Evolutionary conservation across 1,140 invertebrate genomes (phyloP).

Genomic region (Chlorops oryzae): DNA sequence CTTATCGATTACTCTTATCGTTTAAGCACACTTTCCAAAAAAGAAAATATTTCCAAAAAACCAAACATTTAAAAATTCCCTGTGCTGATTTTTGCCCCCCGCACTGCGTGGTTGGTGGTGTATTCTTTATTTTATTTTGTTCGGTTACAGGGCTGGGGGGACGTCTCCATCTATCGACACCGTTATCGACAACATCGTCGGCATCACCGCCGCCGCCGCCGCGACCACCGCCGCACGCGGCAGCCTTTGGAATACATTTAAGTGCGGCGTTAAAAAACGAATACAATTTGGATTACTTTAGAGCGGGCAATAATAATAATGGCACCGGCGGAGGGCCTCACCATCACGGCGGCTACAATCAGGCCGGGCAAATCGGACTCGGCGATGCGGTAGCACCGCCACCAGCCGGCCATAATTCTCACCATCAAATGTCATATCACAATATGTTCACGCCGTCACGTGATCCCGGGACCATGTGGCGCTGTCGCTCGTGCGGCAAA

Average conservation of each 20-base stretch:
- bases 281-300: conserved; percentile 39
- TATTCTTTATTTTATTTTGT: conserved; percentile 48
- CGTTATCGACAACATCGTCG: conserved; percentile 39
- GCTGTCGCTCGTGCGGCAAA: conserved; percentile 74
- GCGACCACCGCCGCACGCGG: conserved; percentile 33
- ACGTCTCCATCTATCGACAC: conserved; percentile 32
- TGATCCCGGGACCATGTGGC: conserved; percentile 63
- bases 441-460: conserved; percentile 70
- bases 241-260: conserved; percentile 38
- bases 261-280: conserved; percentile 40
- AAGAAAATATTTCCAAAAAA: conserved; percentile 15
- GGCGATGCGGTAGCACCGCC: conserved; percentile 1
- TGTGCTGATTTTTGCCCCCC: conserved; percentile 48
- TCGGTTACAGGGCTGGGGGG: conserved; percentile 41
- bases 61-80: conserved; percentile 23
- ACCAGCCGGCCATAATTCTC: conserved; percentile 35
- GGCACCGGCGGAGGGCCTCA: conserved; percentile 25
- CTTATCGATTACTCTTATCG: too few species aligned
- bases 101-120: conserved; percentile 46
- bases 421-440: conserved; percentile 64
- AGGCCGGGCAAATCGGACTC: conserved; percentile 1
- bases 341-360: conserved; percentile 18
- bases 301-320: conserved; percentile 24
- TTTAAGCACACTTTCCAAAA: too few species aligned
- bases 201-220: conserved; percentile 40